A percentile compares a stretch with the other conserved stretches of the same genome.
Evolutionary conservation across 2,797 vertebrate genomes (phyloP).

Genomic region (Esox masquinongy): DNA sequence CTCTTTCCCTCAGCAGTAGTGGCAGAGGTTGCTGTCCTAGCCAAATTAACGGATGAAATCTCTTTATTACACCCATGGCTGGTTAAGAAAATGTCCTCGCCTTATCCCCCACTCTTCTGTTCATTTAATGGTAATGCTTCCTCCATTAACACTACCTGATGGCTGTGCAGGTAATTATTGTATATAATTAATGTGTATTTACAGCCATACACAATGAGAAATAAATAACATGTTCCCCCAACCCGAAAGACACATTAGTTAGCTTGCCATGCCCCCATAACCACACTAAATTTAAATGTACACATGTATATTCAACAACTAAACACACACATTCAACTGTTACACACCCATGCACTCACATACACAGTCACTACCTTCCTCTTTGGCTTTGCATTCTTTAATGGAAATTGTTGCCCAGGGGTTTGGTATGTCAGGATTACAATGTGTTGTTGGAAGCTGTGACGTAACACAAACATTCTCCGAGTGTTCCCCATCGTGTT

Average conservation of each 20-base stretch:
- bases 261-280: conserved; percentile 7
- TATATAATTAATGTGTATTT: conserved; percentile 52
- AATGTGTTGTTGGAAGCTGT: background rate
- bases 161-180: conserved; percentile 58
- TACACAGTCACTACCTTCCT: background rate
- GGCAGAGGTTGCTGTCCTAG: conserved; percentile 9
- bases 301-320: background rate
- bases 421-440: background rate
- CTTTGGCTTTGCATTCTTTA: conserved; percentile 7
- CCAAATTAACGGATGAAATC: conserved; percentile 38
- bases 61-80: conserved; percentile 34
- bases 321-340: background rate
- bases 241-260: conserved; percentile 50
- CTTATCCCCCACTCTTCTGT: background rate
- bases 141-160: conserved; percentile 65
- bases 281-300: background rate
- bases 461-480: background rate
- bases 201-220: conserved; percentile 54
- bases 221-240: conserved; percentile 51
- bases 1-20: conserved; percentile 4
- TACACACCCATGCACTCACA: conserved; percentile 16
- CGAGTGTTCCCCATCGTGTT: background rate
- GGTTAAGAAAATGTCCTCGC: background rate
- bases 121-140: conserved; percentile 43
- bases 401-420: conserved; percentile 41